Base-by-base conservation (phyloP, 2,888 invertebrate genomes). In the Mylabris sibirica region DNA sequence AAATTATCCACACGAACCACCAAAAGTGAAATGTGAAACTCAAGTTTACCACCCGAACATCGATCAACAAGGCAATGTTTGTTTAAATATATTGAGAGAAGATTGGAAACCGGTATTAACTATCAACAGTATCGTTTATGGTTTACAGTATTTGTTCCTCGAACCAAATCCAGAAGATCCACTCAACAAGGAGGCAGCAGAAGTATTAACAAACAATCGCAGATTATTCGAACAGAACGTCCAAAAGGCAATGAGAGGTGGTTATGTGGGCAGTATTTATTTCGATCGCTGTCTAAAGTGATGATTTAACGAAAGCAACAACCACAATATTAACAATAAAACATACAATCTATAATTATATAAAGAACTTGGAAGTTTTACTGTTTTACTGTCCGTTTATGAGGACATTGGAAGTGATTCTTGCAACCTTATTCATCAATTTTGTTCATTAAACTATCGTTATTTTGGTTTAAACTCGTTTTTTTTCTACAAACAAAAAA, bases 111-210 rank as follows among this genome's bases (percentile, higher is more conserved):
- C 98, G 69, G 98, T 98, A 72, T 89, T 99, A 77, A 98, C 98
- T 69, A 96, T 99, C 79, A 98, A 97, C 86, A 97, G 98, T 75
- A 96, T 99, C 86, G 96, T 99, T 67, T 98, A 98, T 86, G 98
- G 98, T 76, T 89, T 99, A 81, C 98, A 98, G 85, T 98, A 97
- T 89, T 90, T 98, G 82, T 98, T 98, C 85, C 87, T 98, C 91
- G 99, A 99, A 87, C 99, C 98, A 61, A 99, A 99, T 87, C 97
- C 98, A 2, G 98, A 99, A 86, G 99, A 99, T 88, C 99, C 98
- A 11, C 85, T 99, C 77, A 99, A 99, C 86, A 98, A 98, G 87
- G 98, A 99, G 86, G 98, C 98, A 14, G 98, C 99, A 3, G 98
- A 98, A 84, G 96, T 98, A 69, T 89, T 99, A 75, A 97, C 97